These are phyloP conservation scores for Mimas tiliae DNA, from an alignment of 2,888 invertebrate species.

Conservation along the genomic window DNA sequence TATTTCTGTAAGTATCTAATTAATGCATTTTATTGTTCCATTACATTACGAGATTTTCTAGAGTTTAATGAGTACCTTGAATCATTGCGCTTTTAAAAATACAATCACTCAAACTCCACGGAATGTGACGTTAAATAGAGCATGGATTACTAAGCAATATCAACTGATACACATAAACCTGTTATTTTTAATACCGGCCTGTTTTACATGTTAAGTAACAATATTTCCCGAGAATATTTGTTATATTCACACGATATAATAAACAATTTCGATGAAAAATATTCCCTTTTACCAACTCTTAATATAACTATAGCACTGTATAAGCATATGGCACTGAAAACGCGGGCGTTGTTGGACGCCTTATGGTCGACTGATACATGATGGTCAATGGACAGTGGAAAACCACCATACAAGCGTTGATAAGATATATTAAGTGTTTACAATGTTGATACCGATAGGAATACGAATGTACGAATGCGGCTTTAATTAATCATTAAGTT, in stretches of 20 bases:
- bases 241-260: not conserved
- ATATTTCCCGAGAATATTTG: too few species aligned
- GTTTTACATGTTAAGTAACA: too few species aligned
- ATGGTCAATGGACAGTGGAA: conserved; percentile 22
- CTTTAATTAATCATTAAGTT: not conserved
- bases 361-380: conserved; percentile 2
- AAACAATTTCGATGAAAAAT: not conserved
- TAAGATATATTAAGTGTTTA: conserved; percentile 26
- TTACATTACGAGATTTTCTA: too few species aligned
- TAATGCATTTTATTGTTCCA: too few species aligned
- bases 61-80: too few species aligned
- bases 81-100: too few species aligned
- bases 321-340: conserved; percentile 4
- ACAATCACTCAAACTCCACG: too few species aligned
- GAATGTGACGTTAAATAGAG: too few species aligned
- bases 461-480: not conserved
- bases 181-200: too few species aligned
- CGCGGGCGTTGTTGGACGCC: not conserved
- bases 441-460: conserved; percentile 2
- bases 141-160: too few species aligned
- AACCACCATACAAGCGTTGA: conserved; percentile 19
- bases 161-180: too few species aligned
- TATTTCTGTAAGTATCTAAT: too few species aligned
- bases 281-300: conserved; percentile 11
- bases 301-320: not conserved